Base-by-base conservation (phyloP, 2,113 vertebrate species). In the Lates calcarifer region DNA sequence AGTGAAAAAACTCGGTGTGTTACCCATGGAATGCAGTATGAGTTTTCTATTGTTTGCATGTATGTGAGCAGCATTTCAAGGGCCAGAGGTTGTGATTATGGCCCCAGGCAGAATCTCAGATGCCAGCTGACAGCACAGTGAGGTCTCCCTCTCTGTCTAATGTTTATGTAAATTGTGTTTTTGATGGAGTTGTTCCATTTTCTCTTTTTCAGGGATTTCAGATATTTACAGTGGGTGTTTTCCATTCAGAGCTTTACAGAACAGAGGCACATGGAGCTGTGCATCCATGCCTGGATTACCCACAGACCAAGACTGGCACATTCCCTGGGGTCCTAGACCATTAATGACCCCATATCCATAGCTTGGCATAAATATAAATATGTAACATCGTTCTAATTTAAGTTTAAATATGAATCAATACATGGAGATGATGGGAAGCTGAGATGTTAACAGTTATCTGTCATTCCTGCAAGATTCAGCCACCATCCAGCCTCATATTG, bases 61-160 rank as follows among this genome's bases (percentile, higher is more conserved):
- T 74, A 4, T 84, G 58, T 69, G 78, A 77, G 67, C 58, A 55
- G 81, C 53, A 70, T 84, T n/a, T 81, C 20, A 68, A 79, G 24
- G 49, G 77, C 65, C 60, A 77, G 33, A n/a, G 37, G 64, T 64
- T 65, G 60, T 24, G 12, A 82, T 79, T 26, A 60, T 45, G 39
- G n/a, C 45, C 56, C 60, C n/a, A 14, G 18, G 69, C 29, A 56
- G 33, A 69, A 35, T 76, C 39, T 71, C 24, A 33, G 56, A 78
- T 74, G 39, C 31, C 47, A 85, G 43, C 39, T n/a, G 41, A 79
- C 55, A 58, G 39, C 41, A 39, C 15, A 9, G 6, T 57, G 45
- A 33, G 41, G 45, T n/a, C 26, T 69, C 39, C 26, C 20, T 33
- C 37, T 69, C 51, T 45, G 12, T 51, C 4, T 57, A 24, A 29